Base-by-base conservation (phyloP, 1,140 invertebrate genomes). In the Acromyrmex echinatior region DNA sequence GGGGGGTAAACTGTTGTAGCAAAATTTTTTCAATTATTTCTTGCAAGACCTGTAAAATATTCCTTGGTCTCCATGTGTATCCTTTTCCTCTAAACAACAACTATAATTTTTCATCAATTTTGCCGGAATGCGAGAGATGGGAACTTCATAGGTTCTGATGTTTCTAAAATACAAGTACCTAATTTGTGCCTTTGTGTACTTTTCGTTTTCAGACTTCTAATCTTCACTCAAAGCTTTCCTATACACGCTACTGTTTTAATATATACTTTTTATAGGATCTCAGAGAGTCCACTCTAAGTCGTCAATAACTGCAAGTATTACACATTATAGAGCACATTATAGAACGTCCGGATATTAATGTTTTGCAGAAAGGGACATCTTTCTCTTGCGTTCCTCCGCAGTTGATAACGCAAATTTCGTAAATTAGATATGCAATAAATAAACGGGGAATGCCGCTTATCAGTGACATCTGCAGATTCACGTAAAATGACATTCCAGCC, bases 251-350 rank as follows among this genome's bases (percentile, higher is more conserved):
- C n/a, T 39, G 18, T 14, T 65, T 21, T 18, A 53, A 39, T 53
- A 28, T 28, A 51, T 51, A 45, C 3, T 80, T 80, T 51, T 53
- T 68, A 25, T 25, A 25, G 25, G 25, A 51, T 5, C 31, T 45
- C 51, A 28, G 14, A n/a, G 35, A 1, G 10, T 14, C 35, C 45
- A 28, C 18, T 16, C 14, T 45, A 53, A 53, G 49, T 31, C 39
- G 25, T 80, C 49, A 45, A 81, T 71, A 70, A 81, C 16, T 21
- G 49, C 49, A 68, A 25, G 4, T 53, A 79, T 39, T 65, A 65
- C 14, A n/a, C 25, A 12, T n/a, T n/a, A 45, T 16, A 4, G 3
- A 31, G 14, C n/a, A 21, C 21, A 21, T 21, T 21, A 21, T 21
- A 21, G 21, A 21, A 21, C 39, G 25, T 25, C 9, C 12, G 31